Conservation (phyloP, 2,888 invertebrate genomes). For the Drosophila aldrichi region DNA sequence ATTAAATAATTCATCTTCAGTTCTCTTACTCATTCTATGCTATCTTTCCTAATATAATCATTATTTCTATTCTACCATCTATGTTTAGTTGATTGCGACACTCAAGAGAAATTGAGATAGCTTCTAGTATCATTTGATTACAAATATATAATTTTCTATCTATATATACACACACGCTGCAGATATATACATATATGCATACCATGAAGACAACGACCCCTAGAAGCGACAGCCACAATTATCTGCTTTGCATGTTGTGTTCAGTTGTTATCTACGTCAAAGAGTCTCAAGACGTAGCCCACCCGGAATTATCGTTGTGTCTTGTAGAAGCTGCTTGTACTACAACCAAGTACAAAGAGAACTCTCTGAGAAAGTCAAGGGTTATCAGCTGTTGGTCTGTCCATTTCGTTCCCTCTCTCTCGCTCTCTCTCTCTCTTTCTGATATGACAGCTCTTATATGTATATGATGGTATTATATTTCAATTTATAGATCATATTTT, state of each 20-base stretch:
- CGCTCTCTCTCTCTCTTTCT: neutral
- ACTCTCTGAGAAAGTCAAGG: slow-evolving; percentile 30
- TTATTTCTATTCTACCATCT: neutral
- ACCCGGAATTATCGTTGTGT: slow-evolving; percentile 36
- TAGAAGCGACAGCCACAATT: slow-evolving; percentile 8
- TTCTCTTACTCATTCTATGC: neutral
- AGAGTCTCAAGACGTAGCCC: slow-evolving; percentile 29
- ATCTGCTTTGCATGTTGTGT: slow-evolving; percentile 28
- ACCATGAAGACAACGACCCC: slow-evolving; percentile 42
- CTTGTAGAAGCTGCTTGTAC: slow-evolving; percentile 16
- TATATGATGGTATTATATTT: slow-evolving; percentile 37
- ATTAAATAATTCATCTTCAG: neutral
- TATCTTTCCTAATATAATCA: neutral
- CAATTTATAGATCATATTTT: slow-evolving; percentile 43
- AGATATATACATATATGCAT: neutral
- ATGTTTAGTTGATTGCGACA: neutral
- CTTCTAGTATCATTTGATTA: slow-evolving; percentile 1
- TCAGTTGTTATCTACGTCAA: slow-evolving; percentile 27
- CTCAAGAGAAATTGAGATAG: neutral
- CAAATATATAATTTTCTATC: slow-evolving; percentile 1
- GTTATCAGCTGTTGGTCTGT: slow-evolving; percentile 44
- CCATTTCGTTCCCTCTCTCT: neutral
- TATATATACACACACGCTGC: neutral
- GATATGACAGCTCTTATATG: slow-evolving; percentile 19
- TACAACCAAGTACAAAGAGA: slow-evolving; percentile 14